Evolutionary conservation across 2,888 invertebrate species (phyloP).

Genomic region (Pristionchus entomophagus): DNA sequence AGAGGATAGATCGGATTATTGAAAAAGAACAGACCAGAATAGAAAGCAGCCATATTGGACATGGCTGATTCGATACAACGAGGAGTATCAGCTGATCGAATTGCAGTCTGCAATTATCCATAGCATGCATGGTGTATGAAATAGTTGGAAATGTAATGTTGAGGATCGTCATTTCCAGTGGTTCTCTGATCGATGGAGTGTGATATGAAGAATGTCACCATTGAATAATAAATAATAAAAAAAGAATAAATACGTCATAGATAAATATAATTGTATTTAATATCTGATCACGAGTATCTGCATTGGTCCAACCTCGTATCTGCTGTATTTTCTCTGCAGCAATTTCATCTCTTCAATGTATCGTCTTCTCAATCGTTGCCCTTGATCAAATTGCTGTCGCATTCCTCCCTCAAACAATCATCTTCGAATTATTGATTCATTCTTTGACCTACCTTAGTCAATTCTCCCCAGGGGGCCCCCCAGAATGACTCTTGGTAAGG

Average conservation of each 20-base stretch:
- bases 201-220: neutral
- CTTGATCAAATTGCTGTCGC: slow-evolving; percentile 46
- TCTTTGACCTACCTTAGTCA: slow-evolving; percentile 53
- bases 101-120: neutral
- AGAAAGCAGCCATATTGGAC: slow-evolving; percentile 39
- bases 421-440: neutral
- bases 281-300: neutral
- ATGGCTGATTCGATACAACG: slow-evolving; percentile 45
- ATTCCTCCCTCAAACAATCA: slow-evolving; percentile 35
- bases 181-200: too few species aligned
- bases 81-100: slow-evolving; percentile 44
- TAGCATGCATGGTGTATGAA: too few species aligned
- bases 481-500: slow-evolving; percentile 51
- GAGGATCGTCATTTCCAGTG: too few species aligned
- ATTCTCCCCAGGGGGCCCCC: slow-evolving; percentile 60
- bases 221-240: neutral
- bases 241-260: neutral
- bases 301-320: slow-evolving; percentile 1
- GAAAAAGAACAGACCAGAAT: slow-evolving; percentile 6
- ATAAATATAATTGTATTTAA: too few species aligned
- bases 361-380: slow-evolving; percentile 5
- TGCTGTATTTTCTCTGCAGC: slow-evolving; percentile 5
- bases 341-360: slow-evolving; percentile 23
- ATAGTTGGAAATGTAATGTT: too few species aligned
- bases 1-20: too few species aligned